Evolutionary conservation across 2,888 invertebrate genomes (phyloP), one percentile per base, ranked within the genome.

Genomic region (Microchrysa polita): DNA sequence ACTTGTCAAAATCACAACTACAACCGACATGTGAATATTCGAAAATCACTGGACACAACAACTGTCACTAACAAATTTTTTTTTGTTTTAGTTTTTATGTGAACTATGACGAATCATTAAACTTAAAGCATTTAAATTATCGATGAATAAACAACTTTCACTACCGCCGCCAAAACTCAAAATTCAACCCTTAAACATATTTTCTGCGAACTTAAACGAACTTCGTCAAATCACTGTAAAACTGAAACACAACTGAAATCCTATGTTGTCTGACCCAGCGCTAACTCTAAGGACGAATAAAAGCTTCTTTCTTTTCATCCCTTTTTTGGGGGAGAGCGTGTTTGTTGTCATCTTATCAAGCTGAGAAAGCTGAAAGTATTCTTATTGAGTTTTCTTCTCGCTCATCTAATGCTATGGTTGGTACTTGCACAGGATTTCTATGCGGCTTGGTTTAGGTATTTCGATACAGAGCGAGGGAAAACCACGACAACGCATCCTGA

Each of bases 261-360:
- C 10, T 9, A n/a, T n/a, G n/a, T n/a, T n/a, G 22, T 55, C 48
- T 10, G 22, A 22, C 22, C 65, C 2, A 65, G 20, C 16, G 44
- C n/a, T 22, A 61, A 18, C 40, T 23, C 16, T 23, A 61, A 61
- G 40, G 61, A 61, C 61, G 61, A 52, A 55, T 34, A 57, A 69
- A 69, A 69, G 69, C 69, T 69, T 57, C 69, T 57, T 69, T 57
- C 69, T 65, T 65, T 34, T 34, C 27, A 7, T 34, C 27, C 27
- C n/a, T n/a, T n/a, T n/a, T 34, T 34, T 34, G 27, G 27, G 27
- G 27, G 22, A 44, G 65, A 44, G 22, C n/a, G n/a, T 69, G 69
- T 69, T 69, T 69, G 69, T 69, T 69, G 69, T 69, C 69, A 69
- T 69, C 69, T 55, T 69, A 34, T 65, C 65, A 48, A 57, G 55